Evolutionary conservation across 2,797 vertebrate genomes (phyloP).

Genomic region (Toxotes lorentzi): DNA sequence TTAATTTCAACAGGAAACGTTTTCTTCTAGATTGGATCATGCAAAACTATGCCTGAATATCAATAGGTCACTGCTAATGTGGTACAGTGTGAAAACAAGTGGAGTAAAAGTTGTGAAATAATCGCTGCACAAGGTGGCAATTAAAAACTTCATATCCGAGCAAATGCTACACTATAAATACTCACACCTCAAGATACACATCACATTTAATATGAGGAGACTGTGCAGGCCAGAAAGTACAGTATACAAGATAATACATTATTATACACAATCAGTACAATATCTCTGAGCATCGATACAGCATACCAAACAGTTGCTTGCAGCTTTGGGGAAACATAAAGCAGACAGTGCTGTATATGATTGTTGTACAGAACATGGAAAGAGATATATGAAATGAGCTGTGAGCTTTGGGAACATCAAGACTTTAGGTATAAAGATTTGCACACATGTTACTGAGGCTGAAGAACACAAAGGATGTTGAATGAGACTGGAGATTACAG

Average conservation of each 20-base stretch:
- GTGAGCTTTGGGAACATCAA: background rate
- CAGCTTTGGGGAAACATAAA: background rate
- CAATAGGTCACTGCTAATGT: background rate
- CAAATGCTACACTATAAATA: background rate
- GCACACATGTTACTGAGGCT: background rate
- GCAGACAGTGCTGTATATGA: background rate
- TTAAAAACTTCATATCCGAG: background rate
- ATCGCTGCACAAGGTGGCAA: rapidly evolving
- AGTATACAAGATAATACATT: background rate
- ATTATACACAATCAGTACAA: background rate
- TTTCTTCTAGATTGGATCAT: background rate
- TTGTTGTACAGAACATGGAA: background rate
- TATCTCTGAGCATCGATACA: background rate
- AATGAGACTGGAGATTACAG: background rate
- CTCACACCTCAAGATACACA: background rate
- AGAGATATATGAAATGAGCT: background rate
- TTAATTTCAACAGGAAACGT: background rate
- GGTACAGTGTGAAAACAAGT: background rate
- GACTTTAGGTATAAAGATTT: background rate
- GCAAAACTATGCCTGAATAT: background rate
- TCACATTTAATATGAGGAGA: background rate
- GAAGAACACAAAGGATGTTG: background rate
- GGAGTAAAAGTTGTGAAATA: background rate
- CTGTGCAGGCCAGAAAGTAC: background rate
- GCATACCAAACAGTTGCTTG: background rate